Base-by-base conservation (phyloP, 2,797 vertebrate species). In the Poecile montanus region DNA sequence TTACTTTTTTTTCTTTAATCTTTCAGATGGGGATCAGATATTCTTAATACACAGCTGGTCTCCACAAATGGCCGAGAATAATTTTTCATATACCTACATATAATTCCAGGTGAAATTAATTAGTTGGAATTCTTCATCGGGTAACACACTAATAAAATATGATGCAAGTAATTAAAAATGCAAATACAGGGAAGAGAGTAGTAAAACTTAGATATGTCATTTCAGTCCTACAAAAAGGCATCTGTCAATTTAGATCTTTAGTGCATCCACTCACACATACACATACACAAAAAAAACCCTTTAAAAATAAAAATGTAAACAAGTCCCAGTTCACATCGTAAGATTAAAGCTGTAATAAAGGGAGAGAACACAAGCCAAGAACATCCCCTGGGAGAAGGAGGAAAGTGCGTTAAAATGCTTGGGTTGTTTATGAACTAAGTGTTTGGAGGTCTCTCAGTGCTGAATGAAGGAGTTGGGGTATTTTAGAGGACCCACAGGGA, bases 101-200 rank as follows among this genome's bases (percentile, higher is more conserved):
- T 88, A 96, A 95, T 97, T 97, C 93, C 96, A 97, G 96, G 95
- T 97, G 96, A 98, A 97, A 98, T 97, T 96, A 97, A 97, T 97
- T 97, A 97, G 88, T 78, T 94, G 56, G 80, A 94, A 94, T 97
- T 96, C 95, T 92, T 95, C 83, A 83, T 95, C 96, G 97, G 93
- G 96, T 97, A 97, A 85, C 79, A 89, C 29, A 80, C 89, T 95
- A 97, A 96, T 97, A 97, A 97, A 97, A 97, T 94, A 92, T 56
- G 78, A 94, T 94, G 91, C 80, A 96, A 95, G 95, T 96, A 91
- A 97, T 98, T 97, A 97, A 96, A 97, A 95, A 97, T 96, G 94
- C 96, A 97, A 96, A 97, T 96, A 93, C 23, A 74, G 62, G 27
- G 83, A 96, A 88, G 78, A 89, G 86, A 83, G 72, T 84, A 91